Percentiles rank a stretch among this genome's conserved stretches.
Evolutionary conservation across 2,888 invertebrate genomes (phyloP).

Genomic region (Phaonia tiefii): DNA sequence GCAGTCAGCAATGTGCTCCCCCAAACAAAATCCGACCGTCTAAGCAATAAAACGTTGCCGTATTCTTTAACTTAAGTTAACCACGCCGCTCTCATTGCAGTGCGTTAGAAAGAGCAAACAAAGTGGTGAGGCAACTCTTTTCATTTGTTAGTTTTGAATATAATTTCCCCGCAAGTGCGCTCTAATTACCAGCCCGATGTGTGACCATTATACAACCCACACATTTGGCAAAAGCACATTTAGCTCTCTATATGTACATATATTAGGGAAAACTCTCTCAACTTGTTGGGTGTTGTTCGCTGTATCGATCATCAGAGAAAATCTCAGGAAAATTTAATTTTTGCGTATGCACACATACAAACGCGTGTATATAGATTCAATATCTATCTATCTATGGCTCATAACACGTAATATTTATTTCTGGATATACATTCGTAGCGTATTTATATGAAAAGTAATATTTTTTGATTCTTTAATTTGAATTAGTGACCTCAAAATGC

Average conservation of each 20-base stretch:
- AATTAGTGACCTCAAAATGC: too few relatives aligned
- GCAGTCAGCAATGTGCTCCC: constrained; percentile 63
- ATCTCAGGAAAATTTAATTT: constrained; percentile 56
- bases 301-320: constrained; percentile 35
- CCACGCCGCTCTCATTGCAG: constrained; percentile 46
- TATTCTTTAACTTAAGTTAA: constrained; percentile 65
- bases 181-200: constrained; percentile 60
- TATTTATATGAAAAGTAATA: too few relatives aligned
- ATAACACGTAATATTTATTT: constrained; percentile 63
- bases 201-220: constrained; percentile 61
- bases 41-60: constrained; percentile 60
- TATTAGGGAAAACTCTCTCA: constrained; percentile 44
- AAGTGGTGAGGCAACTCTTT: constrained; percentile 47
- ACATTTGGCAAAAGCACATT: constrained; percentile 37
- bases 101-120: constrained; percentile 34
- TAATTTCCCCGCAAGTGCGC: constrained; percentile 53
- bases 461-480: too few relatives aligned
- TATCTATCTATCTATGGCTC: constrained; percentile 46
- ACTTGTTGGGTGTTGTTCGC: constrained; percentile 60
- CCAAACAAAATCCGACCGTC: constrained; percentile 45
- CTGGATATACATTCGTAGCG: constrained; percentile 42
- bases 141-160: constrained; percentile 38
- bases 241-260: constrained; percentile 46
- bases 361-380: constrained; percentile 26
- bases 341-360: constrained; percentile 19